Evolutionary conservation across 2,888 invertebrate species (phyloP).

Genomic region (Leucoma salicis): DNA sequence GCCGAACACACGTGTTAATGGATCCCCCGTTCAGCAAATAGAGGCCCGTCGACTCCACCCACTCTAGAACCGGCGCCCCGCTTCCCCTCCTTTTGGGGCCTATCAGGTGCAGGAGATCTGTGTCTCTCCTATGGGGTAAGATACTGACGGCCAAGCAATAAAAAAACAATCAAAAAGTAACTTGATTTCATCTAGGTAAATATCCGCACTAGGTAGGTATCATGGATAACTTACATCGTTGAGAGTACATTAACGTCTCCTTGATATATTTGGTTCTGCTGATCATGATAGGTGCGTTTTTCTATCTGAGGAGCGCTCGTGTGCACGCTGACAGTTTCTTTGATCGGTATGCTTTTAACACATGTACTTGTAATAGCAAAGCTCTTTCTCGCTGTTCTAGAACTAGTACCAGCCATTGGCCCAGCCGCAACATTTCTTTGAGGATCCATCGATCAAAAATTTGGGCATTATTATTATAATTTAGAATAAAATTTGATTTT

Average conservation of each 20-base stretch:
- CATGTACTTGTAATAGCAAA: conserved; percentile 44
- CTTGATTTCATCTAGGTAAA: no score
- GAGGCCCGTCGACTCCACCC: no score
- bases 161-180: no score
- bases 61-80: no score
- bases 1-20: no score
- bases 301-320: conserved; percentile 63
- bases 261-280: conserved; percentile 63
- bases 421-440: conserved; percentile 56
- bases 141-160: no score
- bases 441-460: conserved; percentile 49
- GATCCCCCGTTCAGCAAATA: no score
- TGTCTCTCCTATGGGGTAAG: no score
- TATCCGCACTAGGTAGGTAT: no score
- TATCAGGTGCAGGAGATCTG: no score
- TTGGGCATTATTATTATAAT: background rate
- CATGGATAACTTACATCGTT: conserved; percentile 66
- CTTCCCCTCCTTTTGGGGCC: no score
- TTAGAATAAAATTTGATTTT: no score
- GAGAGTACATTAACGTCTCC: conserved; percentile 69
- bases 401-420: conserved; percentile 57
- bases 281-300: conserved; percentile 46
- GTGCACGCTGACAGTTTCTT: conserved; percentile 63
- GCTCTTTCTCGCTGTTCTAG: conserved; percentile 54
- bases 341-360: conserved; percentile 42